A percentile compares a stretch with the other conserved stretches of the same genome.
Evolutionary conservation across 2,113 vertebrate genomes (phyloP).

Genomic region (Cichladusa arquata): DNA sequence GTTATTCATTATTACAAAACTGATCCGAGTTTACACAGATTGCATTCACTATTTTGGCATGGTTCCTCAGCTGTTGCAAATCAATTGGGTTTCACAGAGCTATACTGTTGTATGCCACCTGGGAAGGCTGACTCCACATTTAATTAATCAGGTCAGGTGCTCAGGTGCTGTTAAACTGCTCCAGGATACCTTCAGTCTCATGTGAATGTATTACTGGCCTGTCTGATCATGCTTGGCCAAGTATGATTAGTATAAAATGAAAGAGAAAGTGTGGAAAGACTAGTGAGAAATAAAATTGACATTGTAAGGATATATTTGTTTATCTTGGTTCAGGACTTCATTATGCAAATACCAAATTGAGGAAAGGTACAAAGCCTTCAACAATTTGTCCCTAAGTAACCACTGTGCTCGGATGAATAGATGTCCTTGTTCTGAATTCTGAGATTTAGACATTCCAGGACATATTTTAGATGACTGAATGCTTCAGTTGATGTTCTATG

Average conservation of each 20-base stretch:
- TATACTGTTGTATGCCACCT: background rate
- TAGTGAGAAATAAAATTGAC: background rate
- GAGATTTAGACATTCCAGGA: slow-evolving; percentile 23
- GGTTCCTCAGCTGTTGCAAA: background rate
- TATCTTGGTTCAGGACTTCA: background rate
- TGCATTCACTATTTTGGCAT: background rate
- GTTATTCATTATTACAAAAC: background rate
- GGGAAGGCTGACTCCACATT: background rate
- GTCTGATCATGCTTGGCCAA: background rate
- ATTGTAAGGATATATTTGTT: background rate
- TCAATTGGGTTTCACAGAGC: background rate
- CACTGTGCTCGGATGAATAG: background rate
- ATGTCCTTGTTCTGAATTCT: background rate
- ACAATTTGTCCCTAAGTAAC: background rate
- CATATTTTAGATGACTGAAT: slow-evolving; percentile 35
- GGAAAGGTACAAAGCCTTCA: slow-evolving; percentile 6
- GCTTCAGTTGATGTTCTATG: background rate
- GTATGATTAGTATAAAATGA: background rate
- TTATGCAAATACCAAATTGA: background rate
- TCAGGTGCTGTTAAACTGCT: background rate
- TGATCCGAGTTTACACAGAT: background rate
- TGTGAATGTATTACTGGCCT: background rate
- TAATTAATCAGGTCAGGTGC: background rate
- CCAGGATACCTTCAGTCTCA: background rate
- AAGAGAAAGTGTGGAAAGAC: background rate